Evolutionary conservation across 1,140 invertebrate genomes (phyloP), one percentile per base, ranked within the genome.

Genomic region (Bemisia tabaci): DNA sequence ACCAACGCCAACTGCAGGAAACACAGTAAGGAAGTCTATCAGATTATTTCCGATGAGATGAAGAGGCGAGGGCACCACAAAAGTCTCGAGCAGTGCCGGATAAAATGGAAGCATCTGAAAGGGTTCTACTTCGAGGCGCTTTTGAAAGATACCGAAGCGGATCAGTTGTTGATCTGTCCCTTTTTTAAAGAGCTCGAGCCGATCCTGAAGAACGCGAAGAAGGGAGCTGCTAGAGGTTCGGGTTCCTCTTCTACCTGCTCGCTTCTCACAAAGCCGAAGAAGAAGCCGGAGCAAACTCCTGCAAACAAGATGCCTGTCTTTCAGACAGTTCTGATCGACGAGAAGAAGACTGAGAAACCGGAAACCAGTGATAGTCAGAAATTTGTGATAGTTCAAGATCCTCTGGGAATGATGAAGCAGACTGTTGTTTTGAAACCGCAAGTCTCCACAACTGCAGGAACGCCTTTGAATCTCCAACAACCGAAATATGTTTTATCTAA

Each of bases 61-160:
- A 60, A 62, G 5, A 62, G 27, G 33, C 24, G 59, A 62, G 65
- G 65, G 12, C 60, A 66, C 60, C 59, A 66, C 12, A 66, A 66
- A 61, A 66, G 58, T 26, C 60, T 62, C 33, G 65, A 66, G 17
- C 65, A 66, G 26, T 66, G 65, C 26, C 22, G 60, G 22, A 66
- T 66, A 24, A 66, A 66, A 66, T 66, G 65, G 65, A 66, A 66
- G 33, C 65, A 66, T 66, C 27, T 66, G 23, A 66, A 66, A 66
- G 26, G 60, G 22, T 66, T 66, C 60, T 66, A 66, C 23, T 66
- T 26, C n/a, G 65, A 60, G 23, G 65, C 65, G 17, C 59, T 60
- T 12, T 26, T 26, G 60, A 60, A 60, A 33, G 26, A 22, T 12
- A 60, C 22, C 9, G 60, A 60, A 22, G 59, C 59, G 26, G 65